Base-by-base conservation (phyloP, 2,888 invertebrate genomes). In the Philopedon plagiatum region DNA sequence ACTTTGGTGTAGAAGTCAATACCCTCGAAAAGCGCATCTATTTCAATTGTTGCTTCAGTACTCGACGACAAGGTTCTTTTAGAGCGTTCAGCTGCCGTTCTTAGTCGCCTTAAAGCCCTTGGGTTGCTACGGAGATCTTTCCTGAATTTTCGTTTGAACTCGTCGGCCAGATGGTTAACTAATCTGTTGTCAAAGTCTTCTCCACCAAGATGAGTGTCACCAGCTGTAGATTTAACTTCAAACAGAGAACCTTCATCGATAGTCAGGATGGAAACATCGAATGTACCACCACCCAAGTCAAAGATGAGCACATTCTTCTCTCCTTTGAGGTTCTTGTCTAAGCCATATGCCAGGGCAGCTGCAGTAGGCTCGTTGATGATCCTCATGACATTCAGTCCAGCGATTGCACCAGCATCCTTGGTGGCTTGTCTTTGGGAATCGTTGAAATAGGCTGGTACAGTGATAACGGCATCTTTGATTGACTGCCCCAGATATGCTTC, bases 201-300 rank as follows among this genome's bases (percentile, higher is more conserved):
- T n/a, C n/a, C n/a, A n/a, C n/a, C n/a, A n/a, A n/a, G n/a, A n/a
- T n/a, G n/a, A n/a, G n/a, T n/a, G n/a, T n/a, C n/a, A n/a, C n/a
- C n/a, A n/a, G n/a, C n/a, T n/a, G n/a, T n/a, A n/a, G n/a, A n/a
- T n/a, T n/a, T n/a, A n/a, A n/a, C n/a, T n/a, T n/a, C n/a, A n/a
- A n/a, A n/a, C n/a, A n/a, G n/a, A n/a, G n/a, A n/a, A n/a, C n/a
- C n/a, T n/a, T n/a, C n/a, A n/a, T n/a, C 41, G 15, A 41, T 94
- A 58, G 93, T 93, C 51, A 95, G 86, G 74, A 95, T 91, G 58
- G 94, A 94, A 0, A 95, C 94, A 86, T 95, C 95, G 84, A 95
- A 95, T 21, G 94, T 94, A 61, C 87, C 87, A 49, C n/a, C n/a
- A n/a, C n/a, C n/a, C n/a, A n/a, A n/a, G n/a, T n/a, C n/a, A n/a